A percentile compares a stretch with the other conserved stretches of the same genome.
Evolutionary conservation across 2,797 vertebrate species (phyloP).

Genomic region (Poeciliopsis paucimaculata): DNA sequence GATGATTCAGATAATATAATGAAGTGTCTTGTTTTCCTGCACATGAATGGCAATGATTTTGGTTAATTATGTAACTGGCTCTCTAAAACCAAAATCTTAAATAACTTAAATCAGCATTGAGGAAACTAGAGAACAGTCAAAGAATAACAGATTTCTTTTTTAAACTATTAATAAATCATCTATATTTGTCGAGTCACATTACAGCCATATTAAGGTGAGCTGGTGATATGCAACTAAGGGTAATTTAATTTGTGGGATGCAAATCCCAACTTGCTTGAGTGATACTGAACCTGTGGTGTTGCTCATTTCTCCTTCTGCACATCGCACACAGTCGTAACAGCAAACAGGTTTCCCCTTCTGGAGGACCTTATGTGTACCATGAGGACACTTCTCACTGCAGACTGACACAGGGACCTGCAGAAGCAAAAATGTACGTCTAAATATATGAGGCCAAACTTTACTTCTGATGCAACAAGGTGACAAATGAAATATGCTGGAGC

Average conservation of each 20-base stretch:
- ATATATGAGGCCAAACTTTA: neutral
- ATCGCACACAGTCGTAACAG: conserved; percentile 74
- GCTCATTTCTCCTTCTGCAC: conserved; percentile 72
- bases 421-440: neutral
- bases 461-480: neutral
- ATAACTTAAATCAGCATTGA: neutral
- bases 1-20: neutral
- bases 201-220: too few relatives aligned
- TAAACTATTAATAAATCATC: neutral
- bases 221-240: neutral
- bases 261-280: neutral
- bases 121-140: neutral
- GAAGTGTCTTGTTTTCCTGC: neutral
- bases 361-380: conserved; percentile 73
- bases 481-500: neutral
- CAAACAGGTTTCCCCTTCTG: conserved; percentile 76
- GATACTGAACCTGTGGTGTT: conserved; percentile 11
- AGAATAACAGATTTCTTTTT: neutral
- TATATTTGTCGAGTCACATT: neutral
- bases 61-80: neutral
- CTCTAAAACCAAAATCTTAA: neutral
- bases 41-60: neutral
- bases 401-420: conserved; percentile 72
- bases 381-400: conserved; percentile 75
- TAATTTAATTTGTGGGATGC: neutral